phyloP scores from a whole-genome alignment of 2,888 invertebrate genomes.

The Ecliptopera silaceata region DNA sequence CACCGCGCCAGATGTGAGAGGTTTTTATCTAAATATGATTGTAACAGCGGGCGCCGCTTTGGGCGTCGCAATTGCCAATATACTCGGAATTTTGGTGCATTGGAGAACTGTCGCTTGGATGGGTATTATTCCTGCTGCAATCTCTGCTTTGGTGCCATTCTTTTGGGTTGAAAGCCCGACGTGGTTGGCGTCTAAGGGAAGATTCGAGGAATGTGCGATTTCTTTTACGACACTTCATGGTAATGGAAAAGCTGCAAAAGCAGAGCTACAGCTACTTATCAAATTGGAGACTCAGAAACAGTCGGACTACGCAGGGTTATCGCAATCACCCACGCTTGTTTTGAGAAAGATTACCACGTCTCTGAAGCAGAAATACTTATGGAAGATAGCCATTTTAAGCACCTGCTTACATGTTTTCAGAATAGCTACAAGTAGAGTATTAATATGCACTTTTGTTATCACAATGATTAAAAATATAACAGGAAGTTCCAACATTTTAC shows the following conservation, averaged over 20 bases:
- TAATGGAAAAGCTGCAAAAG: slow-evolving; percentile 11
- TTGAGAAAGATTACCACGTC: slow-evolving; percentile 24
- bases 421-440: slow-evolving; percentile 28
- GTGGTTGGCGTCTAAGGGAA: slow-evolving; percentile 42
- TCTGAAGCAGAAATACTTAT: slow-evolving; percentile 30
- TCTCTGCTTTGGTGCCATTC: slow-evolving; percentile 34
- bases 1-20: slow-evolving; percentile 35
- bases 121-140: slow-evolving; percentile 33
- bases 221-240: slow-evolving; percentile 36
- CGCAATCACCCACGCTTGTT: slow-evolving; percentile 16
- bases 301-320: slow-evolving; percentile 1
- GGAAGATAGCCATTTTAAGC: slow-evolving; percentile 29
- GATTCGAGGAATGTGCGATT: slow-evolving; percentile 37
- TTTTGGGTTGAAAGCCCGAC: slow-evolving; percentile 43
- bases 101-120: slow-evolving; percentile 40
- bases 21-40: slow-evolving; percentile 32
- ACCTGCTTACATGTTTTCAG: slow-evolving; percentile 32
- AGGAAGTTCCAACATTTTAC: slow-evolving; percentile 33
- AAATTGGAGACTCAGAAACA: slow-evolving; percentile 21
- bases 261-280: slow-evolving; percentile 34
- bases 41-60: slow-evolving; percentile 32
- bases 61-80: slow-evolving; percentile 28
- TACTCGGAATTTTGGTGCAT: slow-evolving; percentile 34
- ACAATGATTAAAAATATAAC: slow-evolving; percentile 38
- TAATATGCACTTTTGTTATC: slow-evolving; percentile 31